Evolutionary conservation across 1,140 invertebrate species (phyloP).

Genomic region (Papilio xuthus): DNA sequence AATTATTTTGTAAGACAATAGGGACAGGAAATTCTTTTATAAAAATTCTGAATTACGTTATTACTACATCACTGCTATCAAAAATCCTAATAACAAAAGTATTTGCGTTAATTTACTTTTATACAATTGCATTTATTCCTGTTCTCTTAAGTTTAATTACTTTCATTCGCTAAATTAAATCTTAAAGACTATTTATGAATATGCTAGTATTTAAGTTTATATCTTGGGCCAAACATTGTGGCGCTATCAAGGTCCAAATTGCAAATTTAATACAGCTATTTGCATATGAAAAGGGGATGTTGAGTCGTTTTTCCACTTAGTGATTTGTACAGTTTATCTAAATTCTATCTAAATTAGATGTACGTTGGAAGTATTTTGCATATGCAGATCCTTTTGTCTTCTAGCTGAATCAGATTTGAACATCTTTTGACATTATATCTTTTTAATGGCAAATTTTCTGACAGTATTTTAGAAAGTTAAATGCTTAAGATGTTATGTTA

Average conservation of each 20-base stretch:
- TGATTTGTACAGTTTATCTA: conserved; percentile 76
- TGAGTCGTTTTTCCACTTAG: conserved; percentile 64
- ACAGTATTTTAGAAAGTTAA: conserved; percentile 26
- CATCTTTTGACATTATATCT: conserved; percentile 38
- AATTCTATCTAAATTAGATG: conserved; percentile 75
- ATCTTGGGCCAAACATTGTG: conserved; percentile 43
- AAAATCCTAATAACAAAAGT: too few species aligned
- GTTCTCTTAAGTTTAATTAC: background rate
- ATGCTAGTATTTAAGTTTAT: background rate
- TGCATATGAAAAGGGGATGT: conserved; percentile 72
- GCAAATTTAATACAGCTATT: conserved; percentile 79
- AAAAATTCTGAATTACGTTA: too few species aligned
- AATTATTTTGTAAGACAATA: too few species aligned
- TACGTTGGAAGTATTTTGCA: conserved; percentile 50
- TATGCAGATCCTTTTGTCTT: conserved; percentile 47
- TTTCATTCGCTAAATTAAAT: background rate
- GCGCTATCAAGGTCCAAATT: conserved; percentile 73
- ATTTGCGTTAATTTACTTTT: too few species aligned
- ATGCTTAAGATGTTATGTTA: background rate
- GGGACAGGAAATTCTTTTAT: too few species aligned
- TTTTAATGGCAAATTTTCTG: conserved; percentile 40
- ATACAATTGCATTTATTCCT: background rate
- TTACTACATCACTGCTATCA: too few species aligned
- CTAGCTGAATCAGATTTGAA: conserved; percentile 43
- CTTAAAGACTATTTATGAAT: background rate